These are phyloP conservation scores for Eupithecia tripunctaria DNA, from an alignment of 2,888 invertebrate species.

Conservation along the genomic window DNA sequence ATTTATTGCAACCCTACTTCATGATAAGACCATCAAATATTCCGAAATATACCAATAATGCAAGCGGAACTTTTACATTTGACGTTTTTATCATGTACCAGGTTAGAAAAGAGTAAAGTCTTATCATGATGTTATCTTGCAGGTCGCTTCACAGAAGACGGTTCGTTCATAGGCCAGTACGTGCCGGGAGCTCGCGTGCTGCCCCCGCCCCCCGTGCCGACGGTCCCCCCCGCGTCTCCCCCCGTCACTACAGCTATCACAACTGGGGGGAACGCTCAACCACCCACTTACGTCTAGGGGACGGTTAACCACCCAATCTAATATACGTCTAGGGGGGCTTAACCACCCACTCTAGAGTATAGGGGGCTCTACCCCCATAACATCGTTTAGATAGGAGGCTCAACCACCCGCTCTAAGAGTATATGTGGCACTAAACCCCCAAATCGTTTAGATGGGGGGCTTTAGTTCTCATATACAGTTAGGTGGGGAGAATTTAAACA, in stretches of 20 bases:
- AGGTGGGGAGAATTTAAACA: not conserved
- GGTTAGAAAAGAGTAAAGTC: not conserved
- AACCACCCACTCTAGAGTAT: not conserved
- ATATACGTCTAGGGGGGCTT: not conserved
- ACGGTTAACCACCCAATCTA: not conserved
- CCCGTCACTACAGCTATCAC: constrained; percentile 45
- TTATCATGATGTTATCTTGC: constrained; percentile 35
- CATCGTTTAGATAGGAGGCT: not conserved
- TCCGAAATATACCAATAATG: no score
- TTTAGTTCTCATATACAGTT: not conserved
- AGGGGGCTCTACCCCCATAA: not conserved
- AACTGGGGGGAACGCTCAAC: constrained; percentile 43
- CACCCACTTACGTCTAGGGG: constrained; percentile 52
- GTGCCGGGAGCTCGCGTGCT: constrained; percentile 92
- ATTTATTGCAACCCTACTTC: no score
- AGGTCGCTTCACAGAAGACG: constrained; percentile 98
- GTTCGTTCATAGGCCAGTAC: constrained; percentile 98
- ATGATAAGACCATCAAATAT: no score
- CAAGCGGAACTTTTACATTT: not conserved
- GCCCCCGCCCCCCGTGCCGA: constrained; percentile 68
- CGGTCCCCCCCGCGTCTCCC: constrained; percentile 42
- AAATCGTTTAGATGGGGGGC: not conserved
- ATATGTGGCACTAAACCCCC: not conserved
- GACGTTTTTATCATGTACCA: not conserved
- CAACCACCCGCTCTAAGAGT: not conserved